Evolutionary conservation across 2,113 vertebrate species (phyloP).

Genomic region (Fulmarus glacialis): DNA sequence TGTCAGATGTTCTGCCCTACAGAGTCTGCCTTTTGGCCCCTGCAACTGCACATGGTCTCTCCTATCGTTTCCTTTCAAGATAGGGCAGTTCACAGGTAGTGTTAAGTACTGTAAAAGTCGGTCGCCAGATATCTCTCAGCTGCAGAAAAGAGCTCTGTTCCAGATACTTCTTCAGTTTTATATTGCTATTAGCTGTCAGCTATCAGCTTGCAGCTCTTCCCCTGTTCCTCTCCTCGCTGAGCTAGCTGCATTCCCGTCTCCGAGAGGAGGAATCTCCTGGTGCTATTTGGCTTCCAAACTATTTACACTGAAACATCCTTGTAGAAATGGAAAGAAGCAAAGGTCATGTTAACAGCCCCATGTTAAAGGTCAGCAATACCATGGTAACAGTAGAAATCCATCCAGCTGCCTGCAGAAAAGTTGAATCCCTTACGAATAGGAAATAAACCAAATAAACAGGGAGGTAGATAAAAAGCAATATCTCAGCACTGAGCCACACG

Average conservation of each 20-base stretch:
- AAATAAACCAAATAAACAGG: constrained; percentile 45
- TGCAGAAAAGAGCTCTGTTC: neutral
- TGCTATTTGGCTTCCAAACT: constrained; percentile 37
- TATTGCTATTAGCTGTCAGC: neutral
- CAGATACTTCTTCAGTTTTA: neutral
- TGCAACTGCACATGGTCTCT: neutral
- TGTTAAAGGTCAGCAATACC: constrained; percentile 50
- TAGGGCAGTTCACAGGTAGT: neutral
- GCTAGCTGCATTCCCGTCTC: neutral
- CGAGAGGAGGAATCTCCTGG: neutral
- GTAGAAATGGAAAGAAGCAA: constrained; percentile 60
- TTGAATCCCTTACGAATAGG: neutral
- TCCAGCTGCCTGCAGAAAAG: constrained; percentile 11
- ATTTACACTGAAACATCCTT: constrained; percentile 45
- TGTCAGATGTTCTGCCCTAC: neutral
- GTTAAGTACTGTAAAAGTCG: neutral
- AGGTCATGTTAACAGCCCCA: constrained; percentile 28
- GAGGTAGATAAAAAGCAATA: neutral
- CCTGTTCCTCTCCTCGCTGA: neutral
- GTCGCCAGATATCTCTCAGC: neutral
- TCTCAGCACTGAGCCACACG: neutral
- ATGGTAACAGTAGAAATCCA: constrained; percentile 42
- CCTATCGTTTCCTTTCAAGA: neutral
- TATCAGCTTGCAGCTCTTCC: neutral
- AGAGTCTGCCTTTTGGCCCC: neutral